Base-by-base conservation (phyloP, 2,888 invertebrate species). In the Trachelus troglodyta region DNA sequence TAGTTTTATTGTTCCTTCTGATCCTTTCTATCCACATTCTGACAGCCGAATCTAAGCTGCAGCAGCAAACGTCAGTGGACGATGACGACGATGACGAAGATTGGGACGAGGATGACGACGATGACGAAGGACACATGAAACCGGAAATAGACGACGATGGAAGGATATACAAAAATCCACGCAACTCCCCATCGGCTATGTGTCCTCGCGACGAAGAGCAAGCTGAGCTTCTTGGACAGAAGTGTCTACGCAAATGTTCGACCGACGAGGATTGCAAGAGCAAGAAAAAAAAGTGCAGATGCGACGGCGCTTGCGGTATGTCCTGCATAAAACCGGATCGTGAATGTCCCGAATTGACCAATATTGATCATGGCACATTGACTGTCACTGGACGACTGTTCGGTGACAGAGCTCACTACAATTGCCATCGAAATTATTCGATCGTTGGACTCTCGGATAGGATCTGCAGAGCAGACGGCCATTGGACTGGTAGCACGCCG, bases 281-380 rank as follows among this genome's bases (percentile, higher is more conserved):
- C 90, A 97, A 97, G 92, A 97, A 97, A 93, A 98, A 98, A 93
- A 96, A 98, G 90, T 99, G 99, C 90, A 94, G 98, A 81, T 99
- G 99, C 91, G 99, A 99, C 90, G 99, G 98, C 75, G 95, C 96
- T 1, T 99, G 99, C 89, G 99, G 99, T 79, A 96, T 98, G 95
- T 98, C 98, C 77, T 99, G 99, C 92, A 98, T 99, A 85, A 98
- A 99, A 91, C 98, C 98, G 94, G 97, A 97, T 89, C 94, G 97
- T n/a, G 97, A 97, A 91, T 97, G 97, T 85, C 96, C 96, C 0
- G 96, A 96, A 83, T 92, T 97, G 75, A 94, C 94, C 68, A 94
- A 96, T 81, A 96, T 97, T 75, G 94, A 95, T 30, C 94, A 96
- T 79, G 98, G 98, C 0, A 94, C 94, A 77, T 96, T 98, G 75